Conservation (phyloP, 2,797 vertebrate species). For the Chiloscyllium punctatum region DNA sequence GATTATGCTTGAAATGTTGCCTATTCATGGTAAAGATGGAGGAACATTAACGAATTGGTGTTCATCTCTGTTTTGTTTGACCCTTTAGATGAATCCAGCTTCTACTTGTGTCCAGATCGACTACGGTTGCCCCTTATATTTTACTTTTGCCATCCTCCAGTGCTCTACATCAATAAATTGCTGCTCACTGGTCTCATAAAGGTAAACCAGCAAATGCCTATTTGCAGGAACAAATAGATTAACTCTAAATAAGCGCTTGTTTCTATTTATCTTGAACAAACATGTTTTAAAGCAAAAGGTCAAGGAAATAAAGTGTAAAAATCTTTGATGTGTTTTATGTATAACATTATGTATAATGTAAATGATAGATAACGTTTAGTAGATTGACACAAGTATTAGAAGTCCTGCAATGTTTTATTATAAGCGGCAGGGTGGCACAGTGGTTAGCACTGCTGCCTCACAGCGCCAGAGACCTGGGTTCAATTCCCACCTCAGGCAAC, state of each 20-base stretch:
- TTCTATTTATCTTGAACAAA: not conserved
- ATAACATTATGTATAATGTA: not conserved
- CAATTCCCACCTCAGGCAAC: no score
- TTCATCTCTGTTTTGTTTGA: not conserved
- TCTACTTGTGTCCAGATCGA: slow-evolving; percentile 18
- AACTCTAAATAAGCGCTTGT: not conserved
- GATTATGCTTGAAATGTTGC: not conserved
- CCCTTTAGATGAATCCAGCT: not conserved
- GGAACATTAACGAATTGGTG: not conserved
- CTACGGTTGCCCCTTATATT: slow-evolving; percentile 8
- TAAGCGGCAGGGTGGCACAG: no score
- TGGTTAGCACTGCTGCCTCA: no score
- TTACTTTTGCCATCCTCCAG: slow-evolving; percentile 31
- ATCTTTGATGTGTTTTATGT: not conserved
- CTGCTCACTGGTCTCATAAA: slow-evolving; percentile 28
- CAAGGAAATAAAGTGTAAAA: not conserved
- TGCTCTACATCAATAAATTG: slow-evolving; percentile 35
- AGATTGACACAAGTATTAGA: not conserved
- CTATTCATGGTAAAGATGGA: not conserved
- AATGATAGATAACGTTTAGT: not conserved
- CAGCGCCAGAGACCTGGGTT: no score
- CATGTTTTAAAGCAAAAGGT: not conserved
- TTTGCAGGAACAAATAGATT: not conserved
- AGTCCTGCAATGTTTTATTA: not conserved
- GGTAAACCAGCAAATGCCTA: not conserved